Base-by-base conservation (phyloP, 2,797 vertebrate genomes). In the Odontamblyopus rebecca region DNA sequence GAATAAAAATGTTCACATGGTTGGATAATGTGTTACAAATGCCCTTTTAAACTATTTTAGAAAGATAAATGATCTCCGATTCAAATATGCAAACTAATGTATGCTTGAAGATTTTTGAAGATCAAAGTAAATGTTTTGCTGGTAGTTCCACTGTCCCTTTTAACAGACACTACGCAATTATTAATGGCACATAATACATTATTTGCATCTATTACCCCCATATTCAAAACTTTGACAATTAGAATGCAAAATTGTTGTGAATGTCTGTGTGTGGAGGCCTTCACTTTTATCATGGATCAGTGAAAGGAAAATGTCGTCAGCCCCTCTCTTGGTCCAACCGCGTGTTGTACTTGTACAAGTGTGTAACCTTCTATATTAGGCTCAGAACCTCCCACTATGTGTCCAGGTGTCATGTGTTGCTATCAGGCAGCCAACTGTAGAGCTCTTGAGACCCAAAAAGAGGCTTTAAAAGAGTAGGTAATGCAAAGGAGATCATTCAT, bases 321-420 rank as follows among this genome's bases (percentile, higher is more conserved):
- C 59, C 59, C 67, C 61, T n/a, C 32, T 15, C 19, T 35, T 48
- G 65, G 5, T 9, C 15, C 30, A 51, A 62, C 19, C 61, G 59
- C 15, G 69, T 67, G 29, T 70, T 68, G 32, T 74, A 56, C 67
- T 75, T 60, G 59, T 53, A 44, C 67, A 57, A 29, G 57, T 27
- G 63, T 29, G 72, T 65, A 60, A 50, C 69, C 68, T 81, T 91
- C 89, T 93, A 94, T 91, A 86, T 91, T 82, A 5, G 68, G 90
- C 79, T 48, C 74, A 68, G 81, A 85, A 73, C 69, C 19, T 72
- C 68, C 73, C 5, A 3, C 3, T 63, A 53, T 72, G 64, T 38
- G 32, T 66, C 74, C 59, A 60, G 72, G 78, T 84, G 85, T 89
- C 89, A 90, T 86, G 82, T 85, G 88, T 61, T 81, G 2, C 57